Conservation (phyloP, 2,797 vertebrate genomes). For the Zenarchopterus dispar region DNA sequence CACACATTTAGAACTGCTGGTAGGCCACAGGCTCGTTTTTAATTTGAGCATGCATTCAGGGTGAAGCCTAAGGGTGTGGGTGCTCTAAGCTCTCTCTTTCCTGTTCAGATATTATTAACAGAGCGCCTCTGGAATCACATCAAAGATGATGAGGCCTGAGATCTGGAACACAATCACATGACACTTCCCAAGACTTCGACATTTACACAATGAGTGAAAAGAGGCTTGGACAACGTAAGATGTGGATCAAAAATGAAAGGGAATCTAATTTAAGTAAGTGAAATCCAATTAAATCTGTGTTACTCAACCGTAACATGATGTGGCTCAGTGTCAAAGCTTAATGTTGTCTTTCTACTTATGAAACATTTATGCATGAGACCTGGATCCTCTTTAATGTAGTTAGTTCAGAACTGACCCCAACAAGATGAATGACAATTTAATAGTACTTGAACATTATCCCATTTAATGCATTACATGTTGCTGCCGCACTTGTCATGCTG, state of each 20-base stretch:
- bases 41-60: constrained; percentile 67
- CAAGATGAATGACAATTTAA: too few species aligned
- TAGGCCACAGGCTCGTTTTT: constrained; percentile 73
- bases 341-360: constrained; percentile 20
- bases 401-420: constrained; percentile 7
- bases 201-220: constrained; percentile 44
- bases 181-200: constrained; percentile 43
- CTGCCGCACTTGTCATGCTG: background rate
- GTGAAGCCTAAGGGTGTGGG: constrained; percentile 68
- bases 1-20: constrained; percentile 54
- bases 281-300: constrained; percentile 52
- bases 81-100: constrained; percentile 56
- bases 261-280: constrained; percentile 51
- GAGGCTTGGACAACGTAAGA: constrained; percentile 38
- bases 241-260: constrained; percentile 31
- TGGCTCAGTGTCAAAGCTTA: constrained; percentile 34
- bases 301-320: constrained; percentile 26
- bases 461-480: constrained; percentile 1
- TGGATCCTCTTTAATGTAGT: constrained; percentile 8
- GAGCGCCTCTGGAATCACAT: constrained; percentile 43
- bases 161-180: constrained; percentile 40
- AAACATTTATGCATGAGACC: constrained; percentile 22
- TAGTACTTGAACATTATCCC: background rate
- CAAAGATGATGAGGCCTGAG: constrained; percentile 47
- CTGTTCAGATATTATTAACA: constrained; percentile 63